Evolutionary conservation across 2,113 vertebrate species (phyloP), one percentile per base, ranked within the genome.

Genomic region (Aegypius monachus): DNA sequence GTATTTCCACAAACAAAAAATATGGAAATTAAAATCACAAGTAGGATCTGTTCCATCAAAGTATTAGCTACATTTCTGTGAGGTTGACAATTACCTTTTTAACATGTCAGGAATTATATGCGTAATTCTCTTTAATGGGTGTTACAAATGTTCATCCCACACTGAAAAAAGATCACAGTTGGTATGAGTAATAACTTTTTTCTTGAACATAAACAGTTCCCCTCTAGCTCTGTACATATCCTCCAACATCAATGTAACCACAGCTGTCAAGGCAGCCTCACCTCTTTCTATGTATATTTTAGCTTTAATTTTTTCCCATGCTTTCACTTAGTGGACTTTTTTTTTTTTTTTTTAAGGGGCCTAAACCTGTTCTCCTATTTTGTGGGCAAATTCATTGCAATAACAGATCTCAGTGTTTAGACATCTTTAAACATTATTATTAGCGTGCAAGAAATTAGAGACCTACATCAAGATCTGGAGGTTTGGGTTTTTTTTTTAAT

Each of bases 241-340:
- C 94, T 90, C 80, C 86, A 96, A 97, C 96, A 96, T 96, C 97
- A 97, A 95, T 96, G 92, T 83, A 97, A 97, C 96, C 97, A 95
- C 97, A 97, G 96, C 80, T 93, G 92, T 93, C 90, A 95, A 95
- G 91, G 86, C 90, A 95, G 94, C 92, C 94, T 97, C 97, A 91
- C 95, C 96, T 97, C 90, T 90, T 92, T 93, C 86, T 71, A 84
- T 94, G 94, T 84, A 97, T 96, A 96, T 96, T 96, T 95, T 75
- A 95, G 93, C 56, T 84, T 97, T 91, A 94, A 95, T 96, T 97
- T 97, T 97, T 97, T 94, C 96, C 93, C 97, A 96, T 84, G 97
- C 92, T 92, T 96, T 95, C 72, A 63, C 85, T 90, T 83, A 53
- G 75, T 92, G 85, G 66, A 88, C 3, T 86, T 71, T 75, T 52